Conservation (phyloP, 2,113 vertebrate species). For the Lethenteron reissneri region DNA sequence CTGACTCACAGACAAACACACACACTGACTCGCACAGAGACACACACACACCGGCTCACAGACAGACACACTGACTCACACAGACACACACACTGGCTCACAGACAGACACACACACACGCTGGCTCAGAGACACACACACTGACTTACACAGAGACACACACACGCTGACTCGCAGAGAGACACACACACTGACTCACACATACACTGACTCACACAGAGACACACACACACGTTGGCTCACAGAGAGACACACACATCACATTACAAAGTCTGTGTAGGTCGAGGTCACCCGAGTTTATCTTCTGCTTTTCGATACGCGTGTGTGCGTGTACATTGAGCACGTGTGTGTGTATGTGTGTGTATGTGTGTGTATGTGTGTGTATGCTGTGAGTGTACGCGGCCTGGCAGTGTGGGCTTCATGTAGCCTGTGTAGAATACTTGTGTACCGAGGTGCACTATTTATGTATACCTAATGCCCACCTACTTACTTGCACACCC, state of each 20-base stretch:
- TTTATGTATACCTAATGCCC: no score
- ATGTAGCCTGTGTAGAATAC: no score
- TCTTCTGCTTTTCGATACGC: no score
- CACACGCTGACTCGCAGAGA: background rate
- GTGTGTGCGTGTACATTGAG: no score
- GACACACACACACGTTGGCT: background rate
- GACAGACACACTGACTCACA: background rate
- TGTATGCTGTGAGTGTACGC: no score
- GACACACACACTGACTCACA: background rate
- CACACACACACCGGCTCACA: background rate
- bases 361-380: no score
- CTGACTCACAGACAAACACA: background rate
- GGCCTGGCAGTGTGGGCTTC: no score
- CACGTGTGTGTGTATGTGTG: no score
- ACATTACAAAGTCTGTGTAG: no score
- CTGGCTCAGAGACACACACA: background rate
- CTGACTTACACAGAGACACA: background rate
- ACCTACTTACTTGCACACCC: no score
- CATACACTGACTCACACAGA: background rate
- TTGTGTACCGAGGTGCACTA: no score
- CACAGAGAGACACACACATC: background rate
- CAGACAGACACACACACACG: background rate
- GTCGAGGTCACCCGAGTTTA: no score
- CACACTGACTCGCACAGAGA: slow-evolving; percentile 6
- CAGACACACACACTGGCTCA: slow-evolving; percentile 5